These are phyloP conservation scores for Ceraclea dissimilis DNA, from an alignment of 2,888 invertebrate species.

Conservation along the genomic window DNA sequence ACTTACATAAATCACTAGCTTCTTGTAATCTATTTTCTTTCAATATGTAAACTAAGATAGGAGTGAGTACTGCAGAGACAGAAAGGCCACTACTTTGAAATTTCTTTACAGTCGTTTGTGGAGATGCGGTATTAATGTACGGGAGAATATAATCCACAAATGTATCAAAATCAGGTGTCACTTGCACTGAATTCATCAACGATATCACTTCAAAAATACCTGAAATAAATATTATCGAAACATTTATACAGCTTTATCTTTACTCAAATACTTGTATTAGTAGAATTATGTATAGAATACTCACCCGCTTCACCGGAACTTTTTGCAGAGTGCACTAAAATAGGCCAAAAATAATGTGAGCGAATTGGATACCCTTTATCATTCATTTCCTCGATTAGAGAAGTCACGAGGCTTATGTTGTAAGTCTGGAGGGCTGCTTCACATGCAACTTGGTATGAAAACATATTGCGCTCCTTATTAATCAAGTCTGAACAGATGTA, in stretches of 20 bases:
- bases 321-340: slow-evolving; percentile 44
- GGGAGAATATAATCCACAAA: slow-evolving; percentile 49
- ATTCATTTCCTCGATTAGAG: slow-evolving; percentile 42
- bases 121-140: slow-evolving; percentile 43
- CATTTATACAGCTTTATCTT: no score
- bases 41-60: slow-evolving; percentile 43
- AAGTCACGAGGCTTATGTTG: slow-evolving; percentile 40
- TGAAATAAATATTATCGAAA: slow-evolving; percentile 32
- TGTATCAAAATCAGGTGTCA: slow-evolving; percentile 52
- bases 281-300: no score
- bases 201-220: slow-evolving; percentile 48
- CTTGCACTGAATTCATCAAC: slow-evolving; percentile 46
- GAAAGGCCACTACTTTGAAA: slow-evolving; percentile 40
- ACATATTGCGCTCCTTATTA: slow-evolving; percentile 41
- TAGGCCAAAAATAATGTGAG: slow-evolving; percentile 62
- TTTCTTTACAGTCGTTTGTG: slow-evolving; percentile 44
- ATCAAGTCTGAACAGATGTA: slow-evolving; percentile 42
- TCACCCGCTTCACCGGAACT: slow-evolving; percentile 48
- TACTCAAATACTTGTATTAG: no score
- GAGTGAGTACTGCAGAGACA: slow-evolving; percentile 37
- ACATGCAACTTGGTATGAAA: slow-evolving; percentile 44
- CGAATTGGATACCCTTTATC: slow-evolving; percentile 39
- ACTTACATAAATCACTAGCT: slow-evolving; percentile 46
- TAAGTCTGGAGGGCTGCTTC: slow-evolving; percentile 47
- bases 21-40: slow-evolving; percentile 39